These are phyloP conservation scores for Gymnogyps californianus DNA, from an alignment of 2,113 vertebrate genomes.

Conservation along the genomic window DNA sequence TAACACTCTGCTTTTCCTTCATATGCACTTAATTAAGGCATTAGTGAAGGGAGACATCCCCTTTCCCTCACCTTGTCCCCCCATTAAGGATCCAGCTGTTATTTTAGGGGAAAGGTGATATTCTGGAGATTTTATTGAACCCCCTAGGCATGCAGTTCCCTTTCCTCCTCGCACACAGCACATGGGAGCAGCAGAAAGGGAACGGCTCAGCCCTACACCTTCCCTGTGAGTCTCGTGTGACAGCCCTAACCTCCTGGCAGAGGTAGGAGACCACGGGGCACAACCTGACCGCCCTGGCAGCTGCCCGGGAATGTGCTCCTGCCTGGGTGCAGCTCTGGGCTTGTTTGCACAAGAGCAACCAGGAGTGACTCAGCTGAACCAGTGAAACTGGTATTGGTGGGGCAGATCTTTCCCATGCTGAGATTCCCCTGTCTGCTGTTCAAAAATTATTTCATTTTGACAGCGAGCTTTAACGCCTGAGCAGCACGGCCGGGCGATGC, in stretches of 20 bases:
- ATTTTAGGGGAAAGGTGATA: neutral
- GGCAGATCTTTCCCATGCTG: neutral
- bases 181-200: neutral
- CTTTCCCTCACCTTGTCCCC: neutral
- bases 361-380: neutral
- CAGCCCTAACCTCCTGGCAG: neutral
- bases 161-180: accelerated
- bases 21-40: neutral
- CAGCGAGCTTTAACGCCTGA: accelerated
- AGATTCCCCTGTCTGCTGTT: neutral
- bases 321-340: neutral
- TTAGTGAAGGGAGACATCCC: neutral
- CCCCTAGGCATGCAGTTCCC: accelerated
- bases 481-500: accelerated
- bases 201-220: neutral
- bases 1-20: neutral
- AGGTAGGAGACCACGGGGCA: neutral
- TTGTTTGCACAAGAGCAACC: neutral
- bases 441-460: accelerated
- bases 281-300: accelerated
- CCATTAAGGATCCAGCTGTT: neutral
- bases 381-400: neutral
- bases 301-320: accelerated
- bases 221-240: neutral
- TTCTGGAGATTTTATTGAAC: neutral